Percentiles rank a stretch among this genome's conserved stretches.
Evolutionary conservation across 2,113 vertebrate genomes (phyloP).

Genomic region (Heterotilapia buettikoferi): DNA sequence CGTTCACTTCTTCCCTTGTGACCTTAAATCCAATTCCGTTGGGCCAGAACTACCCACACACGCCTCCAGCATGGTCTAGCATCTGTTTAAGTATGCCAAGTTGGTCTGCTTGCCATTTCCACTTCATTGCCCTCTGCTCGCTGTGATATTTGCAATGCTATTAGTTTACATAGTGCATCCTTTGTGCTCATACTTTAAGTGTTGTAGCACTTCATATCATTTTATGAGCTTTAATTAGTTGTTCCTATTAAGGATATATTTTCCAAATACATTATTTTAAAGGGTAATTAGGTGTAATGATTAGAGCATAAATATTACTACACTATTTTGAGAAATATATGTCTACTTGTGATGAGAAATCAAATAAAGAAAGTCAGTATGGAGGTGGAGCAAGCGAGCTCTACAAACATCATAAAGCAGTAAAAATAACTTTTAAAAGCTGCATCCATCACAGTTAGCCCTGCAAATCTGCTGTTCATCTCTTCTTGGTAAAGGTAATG

Average conservation of each 20-base stretch:
- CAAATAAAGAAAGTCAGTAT: background rate
- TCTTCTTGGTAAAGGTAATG: background rate
- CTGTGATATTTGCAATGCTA: background rate
- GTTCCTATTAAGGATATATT: background rate
- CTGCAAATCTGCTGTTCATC: background rate
- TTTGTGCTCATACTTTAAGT: background rate
- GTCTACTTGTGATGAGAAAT: background rate
- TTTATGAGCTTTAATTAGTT: background rate
- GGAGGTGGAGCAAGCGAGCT: background rate
- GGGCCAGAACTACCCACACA: constrained; percentile 24
- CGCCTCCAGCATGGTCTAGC: constrained; percentile 4
- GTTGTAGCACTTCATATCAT: background rate
- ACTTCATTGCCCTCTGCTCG: background rate
- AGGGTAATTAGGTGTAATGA: background rate
- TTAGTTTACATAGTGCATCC: background rate
- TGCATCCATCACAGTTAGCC: background rate
- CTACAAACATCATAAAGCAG: background rate
- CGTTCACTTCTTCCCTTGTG: constrained; percentile 24
- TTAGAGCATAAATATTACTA: background rate
- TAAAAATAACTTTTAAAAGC: background rate
- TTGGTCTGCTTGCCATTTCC: background rate
- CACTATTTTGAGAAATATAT: background rate
- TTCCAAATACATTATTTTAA: background rate
- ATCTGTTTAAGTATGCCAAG: constrained; percentile 5
- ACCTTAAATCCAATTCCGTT: constrained; percentile 43